These are phyloP conservation scores for Synergus laeviventris DNA, from an alignment of 2,888 invertebrate species.

Conservation along the genomic window DNA sequence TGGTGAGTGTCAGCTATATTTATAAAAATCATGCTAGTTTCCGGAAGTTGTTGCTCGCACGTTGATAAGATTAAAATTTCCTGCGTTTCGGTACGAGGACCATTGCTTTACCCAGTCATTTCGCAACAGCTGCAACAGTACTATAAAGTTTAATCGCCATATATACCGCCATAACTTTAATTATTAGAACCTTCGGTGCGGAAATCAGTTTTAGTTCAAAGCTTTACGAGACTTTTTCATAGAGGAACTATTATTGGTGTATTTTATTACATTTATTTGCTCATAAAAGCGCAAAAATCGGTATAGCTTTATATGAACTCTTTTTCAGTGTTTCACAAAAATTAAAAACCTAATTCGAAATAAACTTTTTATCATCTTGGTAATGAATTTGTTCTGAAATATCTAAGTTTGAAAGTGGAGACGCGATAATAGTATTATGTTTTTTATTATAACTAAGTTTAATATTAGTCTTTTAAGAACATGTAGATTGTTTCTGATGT, in stretches of 20 bases:
- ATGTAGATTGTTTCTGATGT: too few relatives aligned
- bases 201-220: conserved; percentile 25
- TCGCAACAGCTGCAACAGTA: conserved; percentile 20
- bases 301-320: background rate
- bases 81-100: conserved; percentile 56
- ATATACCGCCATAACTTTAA: conserved; percentile 33
- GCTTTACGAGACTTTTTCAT: conserved; percentile 10
- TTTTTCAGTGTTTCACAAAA: background rate
- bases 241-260: background rate
- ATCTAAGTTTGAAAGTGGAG: background rate
- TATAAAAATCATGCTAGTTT: background rate
- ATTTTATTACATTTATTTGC: background rate
- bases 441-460: too few relatives aligned
- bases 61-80: conserved; percentile 67
- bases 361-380: background rate
- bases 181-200: conserved; percentile 19
- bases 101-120: conserved; percentile 40
- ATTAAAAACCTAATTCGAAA: background rate
- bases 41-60: conserved; percentile 51
- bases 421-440: too few relatives aligned
- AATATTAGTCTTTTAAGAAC: too few relatives aligned
- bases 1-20: background rate
- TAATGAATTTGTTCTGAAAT: background rate
- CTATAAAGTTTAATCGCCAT: conserved; percentile 24
- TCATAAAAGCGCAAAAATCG: background rate